phyloP scores from a whole-genome alignment of 1,140 invertebrate genomes.

The Cydia strobilella region DNA sequence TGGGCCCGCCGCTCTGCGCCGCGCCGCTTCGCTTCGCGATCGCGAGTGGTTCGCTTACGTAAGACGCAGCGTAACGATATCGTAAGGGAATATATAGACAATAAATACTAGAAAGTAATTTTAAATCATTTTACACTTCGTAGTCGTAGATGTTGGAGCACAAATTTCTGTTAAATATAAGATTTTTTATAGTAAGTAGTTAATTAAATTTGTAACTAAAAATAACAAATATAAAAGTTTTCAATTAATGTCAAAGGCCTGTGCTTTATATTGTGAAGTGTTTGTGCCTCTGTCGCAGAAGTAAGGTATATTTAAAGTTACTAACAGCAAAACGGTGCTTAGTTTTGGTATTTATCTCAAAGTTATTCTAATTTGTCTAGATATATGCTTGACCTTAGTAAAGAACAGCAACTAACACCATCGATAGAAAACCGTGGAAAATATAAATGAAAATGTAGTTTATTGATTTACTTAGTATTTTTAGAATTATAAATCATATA shows the following conservation, averaged over 20 bases:
- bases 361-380: background rate
- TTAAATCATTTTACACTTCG: constrained; percentile 67
- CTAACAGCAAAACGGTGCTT: constrained; percentile 25
- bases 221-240: constrained; percentile 30
- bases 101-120: constrained; percentile 56
- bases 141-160: constrained; percentile 73
- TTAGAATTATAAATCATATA: background rate
- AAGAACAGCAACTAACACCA: background rate
- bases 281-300: constrained; percentile 18
- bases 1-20: too few species aligned
- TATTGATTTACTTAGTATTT: constrained; percentile 1
- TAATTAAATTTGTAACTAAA: constrained; percentile 54
- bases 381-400: background rate
- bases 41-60: too few species aligned
- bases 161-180: constrained; percentile 65
- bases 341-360: background rate
- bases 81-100: constrained; percentile 39
- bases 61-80: too few species aligned
- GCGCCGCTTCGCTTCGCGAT: too few species aligned
- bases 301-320: constrained; percentile 13
- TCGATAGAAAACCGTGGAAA: background rate
- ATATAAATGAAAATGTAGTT: background rate
- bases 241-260: constrained; percentile 24
- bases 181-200: constrained; percentile 68
- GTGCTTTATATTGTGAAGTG: constrained; percentile 11